Evolutionary conservation across 92 coral and sea anemone species (phyloP), one percentile per base, ranked within the genome.

Genomic region (Parazoanthus swiftii): DNA sequence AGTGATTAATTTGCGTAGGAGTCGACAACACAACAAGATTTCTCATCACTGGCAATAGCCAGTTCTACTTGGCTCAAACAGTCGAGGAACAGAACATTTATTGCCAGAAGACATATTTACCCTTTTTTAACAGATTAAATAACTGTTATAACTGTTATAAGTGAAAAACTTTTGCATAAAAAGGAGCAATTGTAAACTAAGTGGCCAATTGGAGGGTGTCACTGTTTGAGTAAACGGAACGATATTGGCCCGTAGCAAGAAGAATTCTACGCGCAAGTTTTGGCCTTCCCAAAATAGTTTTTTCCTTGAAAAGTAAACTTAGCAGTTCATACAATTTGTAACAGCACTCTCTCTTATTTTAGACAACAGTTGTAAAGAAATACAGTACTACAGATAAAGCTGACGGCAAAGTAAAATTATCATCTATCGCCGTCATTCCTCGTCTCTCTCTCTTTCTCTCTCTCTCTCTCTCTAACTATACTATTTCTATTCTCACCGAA

Each of bases 81-180:
- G 44, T 72, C 25, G 35, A 9, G 26, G 7, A 26, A 25, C 46
- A 70, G 48, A 43, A 14, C 15, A 16, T 23, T 16, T 43, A 43
- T 72, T 84, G 78, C 77, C 78, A 70, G 48, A 54, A 46, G 87
- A 75, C 79, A 39, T 23, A 26, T 46, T 29, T 14, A 25, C 78
- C 39, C 26, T 21, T 84, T 33, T 29, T 71, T 29, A 43, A 44
- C 66, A 68, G 66, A 43, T 68, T 68, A 42, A 67, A n/a, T n/a
- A n/a, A n/a, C n/a, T n/a, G n/a, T n/a, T n/a, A 68, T 83, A 83
- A 70, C 39, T 43, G 86, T 68, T 83, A 5, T 83, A 68, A 83
- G 42, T 38, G 33, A 39, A 68, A 82, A 67, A 42, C 29, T 25
- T 84, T 71, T 84, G 87, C 67, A 48, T 84, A 68, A 84, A 75